Evolutionary conservation across 2,888 invertebrate genomes (phyloP).

Genomic region (Eledone cirrhosa): DNA sequence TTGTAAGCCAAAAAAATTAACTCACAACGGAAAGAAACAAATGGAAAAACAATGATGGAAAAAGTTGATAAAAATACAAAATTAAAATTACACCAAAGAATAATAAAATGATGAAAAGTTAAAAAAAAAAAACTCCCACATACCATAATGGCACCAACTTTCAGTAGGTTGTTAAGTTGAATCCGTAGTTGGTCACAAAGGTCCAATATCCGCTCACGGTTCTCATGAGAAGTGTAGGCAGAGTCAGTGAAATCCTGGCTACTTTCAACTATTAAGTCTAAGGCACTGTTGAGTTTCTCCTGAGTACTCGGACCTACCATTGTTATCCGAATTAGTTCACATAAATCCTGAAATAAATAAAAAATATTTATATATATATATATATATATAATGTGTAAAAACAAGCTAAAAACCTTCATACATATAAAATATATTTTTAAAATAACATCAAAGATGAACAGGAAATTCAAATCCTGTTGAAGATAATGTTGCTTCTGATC

Average conservation of each 20-base stretch:
- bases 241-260: slow-evolving; percentile 98
- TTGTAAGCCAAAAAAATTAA: too few species aligned
- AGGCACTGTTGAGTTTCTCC: slow-evolving; percentile 84
- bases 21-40: not conserved
- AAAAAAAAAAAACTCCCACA: not conserved
- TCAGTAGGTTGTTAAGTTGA: slow-evolving; percentile 89
- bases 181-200: slow-evolving; percentile 86
- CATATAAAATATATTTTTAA: too few species aligned
- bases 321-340: slow-evolving; percentile 86
- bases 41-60: not conserved
- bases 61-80: not conserved
- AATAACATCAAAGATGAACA: too few species aligned
- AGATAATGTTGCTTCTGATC: too few species aligned
- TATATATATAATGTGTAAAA: not conserved
- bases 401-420: too few species aligned
- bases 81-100: not conserved
- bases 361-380: not conserved
- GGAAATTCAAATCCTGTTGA: too few species aligned
- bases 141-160: slow-evolving; percentile 85
- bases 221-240: slow-evolving; percentile 96
- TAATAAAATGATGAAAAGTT: not conserved
- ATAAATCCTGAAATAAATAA: slow-evolving; percentile 72
- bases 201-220: slow-evolving; percentile 90
- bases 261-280: slow-evolving; percentile 86
- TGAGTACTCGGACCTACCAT: slow-evolving; percentile 75